phyloP scores from a whole-genome alignment of 2,797 vertebrate species.

The Sciurus carolinensis region DNA sequence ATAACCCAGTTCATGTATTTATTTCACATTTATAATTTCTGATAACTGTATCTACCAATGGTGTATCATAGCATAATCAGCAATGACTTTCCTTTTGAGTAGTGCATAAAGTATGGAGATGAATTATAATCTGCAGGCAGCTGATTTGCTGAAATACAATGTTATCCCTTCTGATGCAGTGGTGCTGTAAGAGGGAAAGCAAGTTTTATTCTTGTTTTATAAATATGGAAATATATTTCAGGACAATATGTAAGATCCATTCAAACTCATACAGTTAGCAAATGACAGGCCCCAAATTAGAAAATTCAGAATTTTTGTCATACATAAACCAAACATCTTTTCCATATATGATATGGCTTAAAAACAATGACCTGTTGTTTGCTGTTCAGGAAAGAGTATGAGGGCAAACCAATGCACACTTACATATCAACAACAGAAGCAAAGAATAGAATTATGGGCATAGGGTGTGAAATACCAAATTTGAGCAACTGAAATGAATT shows the following conservation, averaged over 20 bases:
- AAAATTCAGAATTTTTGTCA: not conserved
- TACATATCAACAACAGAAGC: not conserved
- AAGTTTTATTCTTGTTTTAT: conserved; percentile 22
- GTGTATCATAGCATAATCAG: not conserved
- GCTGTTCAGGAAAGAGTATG: not conserved
- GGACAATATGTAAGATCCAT: not conserved
- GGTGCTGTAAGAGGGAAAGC: not conserved
- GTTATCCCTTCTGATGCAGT: not conserved
- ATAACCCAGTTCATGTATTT: not conserved
- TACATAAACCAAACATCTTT: conserved; percentile 19
- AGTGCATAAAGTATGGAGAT: not conserved
- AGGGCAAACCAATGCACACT: not conserved
- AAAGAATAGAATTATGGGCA: not conserved
- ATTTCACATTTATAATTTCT: conserved; percentile 36
- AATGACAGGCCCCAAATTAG: not conserved
- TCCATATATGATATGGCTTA: not conserved
- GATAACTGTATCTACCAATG: not conserved
- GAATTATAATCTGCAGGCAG: not conserved
- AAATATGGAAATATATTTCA: conserved; percentile 20
- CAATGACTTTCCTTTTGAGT: conserved; percentile 30
- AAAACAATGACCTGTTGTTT: not conserved
- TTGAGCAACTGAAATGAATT: conserved; percentile 3
- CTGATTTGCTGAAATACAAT: not conserved
- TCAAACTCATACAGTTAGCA: not conserved
- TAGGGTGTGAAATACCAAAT: conserved; percentile 6